phyloP scores from a whole-genome alignment of 2,888 invertebrate species.

The Drosophila affinis region DNA sequence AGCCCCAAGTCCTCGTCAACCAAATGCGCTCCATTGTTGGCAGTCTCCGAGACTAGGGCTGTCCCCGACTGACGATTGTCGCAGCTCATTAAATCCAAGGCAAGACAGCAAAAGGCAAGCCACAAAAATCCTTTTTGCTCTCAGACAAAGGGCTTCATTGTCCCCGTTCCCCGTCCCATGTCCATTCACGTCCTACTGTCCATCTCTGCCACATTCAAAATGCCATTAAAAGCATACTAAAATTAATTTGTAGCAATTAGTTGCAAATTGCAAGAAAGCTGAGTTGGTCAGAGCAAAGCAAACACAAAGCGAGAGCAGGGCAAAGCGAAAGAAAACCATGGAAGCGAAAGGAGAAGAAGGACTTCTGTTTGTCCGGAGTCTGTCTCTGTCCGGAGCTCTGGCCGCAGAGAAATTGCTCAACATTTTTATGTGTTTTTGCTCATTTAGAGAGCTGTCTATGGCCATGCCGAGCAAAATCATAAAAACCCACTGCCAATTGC shows the following conservation, averaged over 20 bases:
- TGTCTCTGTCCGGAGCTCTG: slow-evolving; percentile 15
- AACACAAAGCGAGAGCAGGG: slow-evolving; percentile 38
- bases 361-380: background rate
- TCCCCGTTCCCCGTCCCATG: slow-evolving; percentile 8
- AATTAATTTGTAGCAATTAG: slow-evolving; percentile 80
- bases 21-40: slow-evolving; percentile 43
- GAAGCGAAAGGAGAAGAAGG: slow-evolving; percentile 11
- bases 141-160: slow-evolving; percentile 65
- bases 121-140: slow-evolving; percentile 54
- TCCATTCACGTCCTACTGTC: slow-evolving; percentile 33
- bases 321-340: slow-evolving; percentile 24
- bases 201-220: slow-evolving; percentile 74
- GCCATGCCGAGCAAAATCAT: slow-evolving; percentile 62
- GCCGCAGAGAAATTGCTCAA: slow-evolving; percentile 65
- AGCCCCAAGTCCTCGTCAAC: slow-evolving; percentile 14
- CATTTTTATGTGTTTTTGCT: slow-evolving; percentile 77
- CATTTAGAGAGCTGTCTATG: slow-evolving; percentile 72
- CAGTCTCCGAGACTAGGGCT: slow-evolving; percentile 10
- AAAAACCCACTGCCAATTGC: slow-evolving; percentile 66
- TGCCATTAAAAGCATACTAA: slow-evolving; percentile 79
- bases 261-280: slow-evolving; percentile 76
- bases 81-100: slow-evolving; percentile 69
- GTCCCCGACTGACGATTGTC: slow-evolving; percentile 46
- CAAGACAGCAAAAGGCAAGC: slow-evolving; percentile 51
- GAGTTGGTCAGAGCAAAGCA: slow-evolving; percentile 24